A percentile compares a stretch with the other conserved stretches of the same genome.
Evolutionary conservation across 2,797 vertebrate genomes (phyloP).

Genomic region (Tokudaia muenninki): DNA sequence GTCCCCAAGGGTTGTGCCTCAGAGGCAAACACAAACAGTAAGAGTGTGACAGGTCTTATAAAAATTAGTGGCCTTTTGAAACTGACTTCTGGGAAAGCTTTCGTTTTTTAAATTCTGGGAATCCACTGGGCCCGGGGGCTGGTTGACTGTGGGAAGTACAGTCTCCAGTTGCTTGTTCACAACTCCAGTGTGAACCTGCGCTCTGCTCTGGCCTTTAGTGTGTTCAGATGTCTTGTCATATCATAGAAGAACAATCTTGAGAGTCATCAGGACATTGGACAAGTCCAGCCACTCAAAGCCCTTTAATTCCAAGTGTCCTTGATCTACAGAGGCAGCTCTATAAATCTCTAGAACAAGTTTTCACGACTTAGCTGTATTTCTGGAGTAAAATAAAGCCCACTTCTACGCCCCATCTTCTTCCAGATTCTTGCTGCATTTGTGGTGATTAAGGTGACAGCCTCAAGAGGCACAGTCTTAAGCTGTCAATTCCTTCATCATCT

Average conservation of each 20-base stretch:
- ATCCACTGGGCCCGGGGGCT: not conserved
- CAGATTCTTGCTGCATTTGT: conserved; percentile 54
- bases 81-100: conserved; percentile 25
- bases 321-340: conserved; percentile 67
- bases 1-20: not conserved
- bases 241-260: conserved; percentile 68
- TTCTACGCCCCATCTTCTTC: conserved; percentile 22
- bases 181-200: not conserved
- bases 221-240: conserved; percentile 67
- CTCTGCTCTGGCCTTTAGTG: conserved; percentile 8
- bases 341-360: conserved; percentile 73
- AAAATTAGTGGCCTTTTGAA: conserved; percentile 49
- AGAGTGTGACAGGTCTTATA: conserved; percentile 3
- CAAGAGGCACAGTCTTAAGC: conserved; percentile 10
- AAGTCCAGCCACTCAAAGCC: conserved; percentile 70
- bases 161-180: not conserved
- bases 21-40: conserved; percentile 29
- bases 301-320: conserved; percentile 78
- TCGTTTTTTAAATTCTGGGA: conserved; percentile 51
- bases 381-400: conserved; percentile 66
- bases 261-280: conserved; percentile 59
- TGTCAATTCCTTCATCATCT: conserved; percentile 40
- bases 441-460: conserved; percentile 39
- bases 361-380: conserved; percentile 44
- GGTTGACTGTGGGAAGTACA: conserved; percentile 36